Conservation (phyloP, 2,888 invertebrate species). For the Blomia tropicalis region DNA sequence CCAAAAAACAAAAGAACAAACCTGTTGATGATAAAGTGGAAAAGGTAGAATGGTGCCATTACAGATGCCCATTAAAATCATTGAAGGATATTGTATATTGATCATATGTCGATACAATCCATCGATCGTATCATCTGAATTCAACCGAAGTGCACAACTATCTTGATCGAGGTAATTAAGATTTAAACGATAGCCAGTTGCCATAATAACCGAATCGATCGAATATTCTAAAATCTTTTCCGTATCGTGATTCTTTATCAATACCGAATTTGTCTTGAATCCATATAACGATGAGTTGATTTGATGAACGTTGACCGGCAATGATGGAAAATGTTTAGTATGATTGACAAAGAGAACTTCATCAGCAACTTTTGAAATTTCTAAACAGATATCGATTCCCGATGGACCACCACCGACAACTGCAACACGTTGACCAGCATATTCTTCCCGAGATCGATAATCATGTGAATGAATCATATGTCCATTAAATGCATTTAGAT, state of each 20-base stretch:
- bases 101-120: constrained; percentile 46
- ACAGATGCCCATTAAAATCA: constrained; percentile 67
- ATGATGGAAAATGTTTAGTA: background rate
- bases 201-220: constrained; percentile 28
- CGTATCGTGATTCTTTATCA: constrained; percentile 16
- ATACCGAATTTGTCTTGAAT: background rate
- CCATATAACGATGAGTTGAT: background rate
- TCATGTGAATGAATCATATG: constrained; percentile 61
- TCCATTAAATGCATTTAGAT: constrained; percentile 47
- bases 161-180: constrained; percentile 27
- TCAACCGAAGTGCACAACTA: constrained; percentile 25
- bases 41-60: constrained; percentile 57
- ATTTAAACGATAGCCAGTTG: constrained; percentile 29
- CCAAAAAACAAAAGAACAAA: constrained; percentile 34
- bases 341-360: constrained; percentile 32
- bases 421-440: constrained; percentile 49
- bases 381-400: constrained; percentile 55
- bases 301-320: constrained; percentile 21
- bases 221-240: constrained; percentile 18
- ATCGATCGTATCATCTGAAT: constrained; percentile 27
- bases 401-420: constrained; percentile 76
- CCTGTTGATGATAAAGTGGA: constrained; percentile 69
- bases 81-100: constrained; percentile 58
- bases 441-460: constrained; percentile 56
- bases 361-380: constrained; percentile 42